A percentile compares a stretch with the other conserved stretches of the same genome.
phyloP scores from a whole-genome alignment of 2,797 vertebrate species.

The Malurus splendens region DNA sequence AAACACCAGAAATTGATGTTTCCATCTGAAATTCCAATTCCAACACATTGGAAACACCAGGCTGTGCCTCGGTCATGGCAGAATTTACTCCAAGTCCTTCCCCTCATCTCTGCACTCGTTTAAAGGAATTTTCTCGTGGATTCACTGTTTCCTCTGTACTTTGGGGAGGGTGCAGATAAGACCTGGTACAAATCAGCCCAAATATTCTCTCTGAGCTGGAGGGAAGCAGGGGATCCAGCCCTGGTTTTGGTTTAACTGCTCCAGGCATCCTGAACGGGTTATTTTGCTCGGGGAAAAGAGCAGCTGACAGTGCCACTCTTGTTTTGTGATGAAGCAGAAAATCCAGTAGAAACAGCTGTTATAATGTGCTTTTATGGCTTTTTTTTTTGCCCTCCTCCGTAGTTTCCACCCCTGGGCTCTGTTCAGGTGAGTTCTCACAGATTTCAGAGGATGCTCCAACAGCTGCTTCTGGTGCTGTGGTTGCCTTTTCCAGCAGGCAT shows the following conservation, averaged over 20 bases:
- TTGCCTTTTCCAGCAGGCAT: neutral
- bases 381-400: neutral
- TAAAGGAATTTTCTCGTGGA: neutral
- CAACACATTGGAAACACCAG: accelerated
- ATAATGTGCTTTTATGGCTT: neutral
- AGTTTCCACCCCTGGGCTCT: neutral
- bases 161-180: neutral
- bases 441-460: neutral
- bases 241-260: neutral
- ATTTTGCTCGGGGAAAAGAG: neutral
- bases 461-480: neutral
- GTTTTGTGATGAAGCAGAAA: neutral
- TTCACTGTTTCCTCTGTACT: neutral
- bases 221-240: neutral
- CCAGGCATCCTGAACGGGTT: neutral
- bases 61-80: neutral
- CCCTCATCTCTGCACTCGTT: neutral
- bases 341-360: neutral
- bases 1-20: too few species aligned
- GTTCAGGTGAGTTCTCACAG: neutral
- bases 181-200: neutral
- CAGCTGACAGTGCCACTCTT: neutral
- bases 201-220: neutral
- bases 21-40: too few species aligned
- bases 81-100: neutral